Base-by-base conservation (phyloP, 2,113 vertebrate species). In the Glareola pratincola region DNA sequence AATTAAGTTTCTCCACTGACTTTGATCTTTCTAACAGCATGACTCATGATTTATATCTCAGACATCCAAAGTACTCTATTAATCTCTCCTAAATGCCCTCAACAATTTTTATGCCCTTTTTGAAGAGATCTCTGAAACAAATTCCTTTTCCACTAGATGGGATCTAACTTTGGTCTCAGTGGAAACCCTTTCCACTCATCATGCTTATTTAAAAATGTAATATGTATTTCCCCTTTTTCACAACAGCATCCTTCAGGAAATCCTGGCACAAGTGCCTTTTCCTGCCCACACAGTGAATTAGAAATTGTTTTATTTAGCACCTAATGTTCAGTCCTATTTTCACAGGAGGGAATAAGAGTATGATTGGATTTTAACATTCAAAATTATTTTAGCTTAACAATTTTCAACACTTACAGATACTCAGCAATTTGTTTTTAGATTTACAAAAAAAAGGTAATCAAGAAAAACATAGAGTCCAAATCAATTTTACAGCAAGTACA, bases 1-100 rank as follows among this genome's bases (percentile, higher is more conserved):
- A 92, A 75, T 59, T 23, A 59, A 54, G 34, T 75, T 53, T 85
- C 81, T 80, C 36, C 60, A 56, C 36, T 50, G 54, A 79, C 62
- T 92, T 93, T 75, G 34, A 90, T 94, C 85, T 90, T 88, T 92
- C 64, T 78, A 30, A 75, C 41, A 90, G 75, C 36, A 54, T 75
- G 80, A 86, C 22, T 93, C 78, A 64, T 39, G 59, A 88, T 56
- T 64, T 69, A 4, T 57, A 67, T 59, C 72, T 75, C 63, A 72
- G 71, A 37, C 54, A 88, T 74, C 62, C 36, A 90, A 88, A 94
- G 63, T 27, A 73, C 27, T 77, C 73, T 80, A 60, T 41, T 92
- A 63, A 68, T 88, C 56, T 80, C 72, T 82, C 69, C 41, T 80
- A 90, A 95, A 94, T 56, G 34, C 34, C 32, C 66, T 74, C 68